Evolutionary conservation across 1,140 invertebrate genomes (phyloP), one percentile per base, ranked within the genome.

Genomic region (Cephus cinctus): DNA sequence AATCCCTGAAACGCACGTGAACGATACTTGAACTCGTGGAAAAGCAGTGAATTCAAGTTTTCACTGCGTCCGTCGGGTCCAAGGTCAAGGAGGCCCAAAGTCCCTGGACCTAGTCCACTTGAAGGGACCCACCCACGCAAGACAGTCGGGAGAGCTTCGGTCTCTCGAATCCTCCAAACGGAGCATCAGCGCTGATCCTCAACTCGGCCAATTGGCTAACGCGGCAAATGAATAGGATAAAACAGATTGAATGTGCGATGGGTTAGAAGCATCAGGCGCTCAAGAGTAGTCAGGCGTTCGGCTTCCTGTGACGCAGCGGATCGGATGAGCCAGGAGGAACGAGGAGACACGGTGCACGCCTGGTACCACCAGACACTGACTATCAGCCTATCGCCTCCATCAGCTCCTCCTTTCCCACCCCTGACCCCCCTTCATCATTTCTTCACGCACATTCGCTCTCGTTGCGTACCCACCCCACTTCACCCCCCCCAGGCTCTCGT

Each of bases 361-460:
- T 65, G 63, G 63, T 59, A 65, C 63, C 27, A 41, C 52, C 61
- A 63, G 63, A 59, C 63, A 63, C 63, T 44, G 45, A 40, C 45
- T 31, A 47, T 4, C 14, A 5, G 12, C 12, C 21, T 4, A 12
- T 42, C 25, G 20, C 6, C 16, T 45, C 20, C 5, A n/a, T 4
- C 14, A 5, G 12, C 12, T 38, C 4, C 22, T 42, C 25, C 32
- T 11, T 22, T 45, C 20, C 5, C 22, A 31, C 14, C 6, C n/a
- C 8, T 45, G 19, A 3, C 20, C 12, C 38, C 51, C 47, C 46
- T 59, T 56, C 53, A 45, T 55, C 47, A 50, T 48, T 40, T 41
- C 56, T 48, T 47, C 27, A 39, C 40, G 40, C 32, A 14, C 30
- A 18, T 19, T 18, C 20, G 23, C 35, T 38, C 20, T 19, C n/a